Base-by-base conservation (phyloP, 2,888 invertebrate species). In the Anorthoa munda region DNA sequence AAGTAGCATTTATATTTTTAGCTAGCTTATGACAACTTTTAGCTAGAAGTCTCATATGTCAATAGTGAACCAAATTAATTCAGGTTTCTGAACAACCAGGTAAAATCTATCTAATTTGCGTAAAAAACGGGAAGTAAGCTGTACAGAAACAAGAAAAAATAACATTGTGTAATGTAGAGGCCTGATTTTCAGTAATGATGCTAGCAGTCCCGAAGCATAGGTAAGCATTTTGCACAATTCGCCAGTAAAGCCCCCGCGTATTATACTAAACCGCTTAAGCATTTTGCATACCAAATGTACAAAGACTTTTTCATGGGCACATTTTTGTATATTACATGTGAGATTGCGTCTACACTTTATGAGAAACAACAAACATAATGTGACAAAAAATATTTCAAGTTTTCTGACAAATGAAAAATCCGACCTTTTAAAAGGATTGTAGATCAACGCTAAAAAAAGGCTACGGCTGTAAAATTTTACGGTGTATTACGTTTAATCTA, bases 401-500 rank as follows among this genome's bases (percentile, higher is more conserved):
- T 55, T 61, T 60, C 11, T 58, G 31, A n/a, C n/a, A n/a, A n/a
- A n/a, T n/a, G 51, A 53, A 21, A 55, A 69, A 61, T 48, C 60
- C 18, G 9, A 74, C 50, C 39, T 74, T 76, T 77, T 78, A 66
- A 72, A 81, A 81, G 58, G 71, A 67, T 77, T 75, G 75, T 80
- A 73, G 66, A 72, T 76, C 65, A 72, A 66, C 61, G 55, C n/a
- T 58, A 23, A 72, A 75, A 68, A 82, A 74, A 81, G 79, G 68
- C 63, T 67, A 70, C 39, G 73, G 81, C 75, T 79, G 79, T 86
- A 81, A 89, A 86, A 86, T 87, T 85, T 87, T 82, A 89, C 81
- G 80, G 75, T 79, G 82, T 86, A 87, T 87, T 87, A 86, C 81
- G 66, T 79, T 81, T 88, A 86, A 90, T 89, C 82, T 85, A 85